Conservation (phyloP, 64 coral and sea anemone species). For the Montipora capricornis region DNA sequence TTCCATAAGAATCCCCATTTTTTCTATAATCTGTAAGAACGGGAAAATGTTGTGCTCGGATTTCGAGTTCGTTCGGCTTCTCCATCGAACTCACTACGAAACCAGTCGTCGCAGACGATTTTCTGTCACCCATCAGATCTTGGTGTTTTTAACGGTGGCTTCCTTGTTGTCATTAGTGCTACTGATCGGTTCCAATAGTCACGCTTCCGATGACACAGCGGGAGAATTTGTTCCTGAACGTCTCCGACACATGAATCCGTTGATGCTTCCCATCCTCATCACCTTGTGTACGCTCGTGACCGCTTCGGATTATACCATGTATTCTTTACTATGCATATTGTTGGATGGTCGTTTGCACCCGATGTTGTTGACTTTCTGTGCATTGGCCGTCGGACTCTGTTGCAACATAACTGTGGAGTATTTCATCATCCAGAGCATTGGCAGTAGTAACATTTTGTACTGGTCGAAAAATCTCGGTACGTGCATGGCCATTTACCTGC, state of each 20-base stretch:
- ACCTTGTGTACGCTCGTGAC: neutral
- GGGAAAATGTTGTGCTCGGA: neutral
- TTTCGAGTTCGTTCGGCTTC: neutral
- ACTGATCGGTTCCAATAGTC: neutral
- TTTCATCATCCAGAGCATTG: neutral
- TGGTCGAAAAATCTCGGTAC: neutral
- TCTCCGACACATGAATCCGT: neutral
- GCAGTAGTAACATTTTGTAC: neutral
- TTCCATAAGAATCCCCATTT: neutral
- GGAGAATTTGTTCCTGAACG: neutral
- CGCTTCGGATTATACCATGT: neutral
- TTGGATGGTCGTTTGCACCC: neutral
- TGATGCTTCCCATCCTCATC: neutral
- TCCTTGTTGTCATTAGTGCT: neutral
- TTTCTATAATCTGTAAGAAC: neutral
- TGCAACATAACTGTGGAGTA: neutral
- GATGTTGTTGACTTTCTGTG: neutral
- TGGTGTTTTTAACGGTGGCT: neutral
- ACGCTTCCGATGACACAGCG: neutral
- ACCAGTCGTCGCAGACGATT: neutral
- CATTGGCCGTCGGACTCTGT: neutral
- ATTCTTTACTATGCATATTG: neutral
- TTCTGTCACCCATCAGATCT: neutral
- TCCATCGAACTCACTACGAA: neutral
- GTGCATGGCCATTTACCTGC: neutral